Evolutionary conservation across 2,113 vertebrate genomes (phyloP).

Genomic region (Pollimyrus isidori): DNA sequence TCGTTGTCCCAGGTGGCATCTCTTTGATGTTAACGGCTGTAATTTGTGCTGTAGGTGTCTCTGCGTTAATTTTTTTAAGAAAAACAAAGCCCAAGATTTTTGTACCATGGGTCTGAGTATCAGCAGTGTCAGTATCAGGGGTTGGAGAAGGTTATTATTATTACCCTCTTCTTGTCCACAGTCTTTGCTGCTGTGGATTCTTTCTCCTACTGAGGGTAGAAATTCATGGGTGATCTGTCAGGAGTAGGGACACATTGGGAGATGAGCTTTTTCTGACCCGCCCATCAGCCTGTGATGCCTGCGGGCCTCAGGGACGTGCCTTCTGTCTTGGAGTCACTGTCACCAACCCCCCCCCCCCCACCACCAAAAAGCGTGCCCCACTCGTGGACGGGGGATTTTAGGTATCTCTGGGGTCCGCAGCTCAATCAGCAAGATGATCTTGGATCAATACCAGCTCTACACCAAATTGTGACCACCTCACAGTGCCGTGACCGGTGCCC

Average conservation of each 20-base stretch:
- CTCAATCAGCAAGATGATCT: neutral
- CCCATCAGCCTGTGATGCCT: neutral
- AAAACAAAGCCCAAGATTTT: neutral
- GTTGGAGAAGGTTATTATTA: neutral
- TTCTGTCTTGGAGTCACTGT: neutral
- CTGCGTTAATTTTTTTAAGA: neutral
- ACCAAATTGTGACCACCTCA: neutral
- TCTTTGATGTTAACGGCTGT: neutral
- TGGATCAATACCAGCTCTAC: neutral
- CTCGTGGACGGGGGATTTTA: neutral
- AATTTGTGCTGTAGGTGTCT: neutral
- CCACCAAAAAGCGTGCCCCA: neutral
- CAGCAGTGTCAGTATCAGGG: neutral
- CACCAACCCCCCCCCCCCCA: neutral
- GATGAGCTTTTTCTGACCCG: neutral
- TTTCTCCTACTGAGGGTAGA: neutral
- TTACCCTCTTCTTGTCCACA: neutral
- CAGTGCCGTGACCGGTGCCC: neutral
- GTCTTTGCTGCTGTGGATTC: neutral
- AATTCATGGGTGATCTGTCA: neutral
- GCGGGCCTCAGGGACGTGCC: neutral
- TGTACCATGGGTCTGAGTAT: neutral
- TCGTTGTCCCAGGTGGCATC: neutral
- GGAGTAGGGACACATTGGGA: neutral
- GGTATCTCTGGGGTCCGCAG: neutral